phyloP scores from a whole-genome alignment of 2,797 vertebrate species.

The Chrysocyon brachyurus region DNA sequence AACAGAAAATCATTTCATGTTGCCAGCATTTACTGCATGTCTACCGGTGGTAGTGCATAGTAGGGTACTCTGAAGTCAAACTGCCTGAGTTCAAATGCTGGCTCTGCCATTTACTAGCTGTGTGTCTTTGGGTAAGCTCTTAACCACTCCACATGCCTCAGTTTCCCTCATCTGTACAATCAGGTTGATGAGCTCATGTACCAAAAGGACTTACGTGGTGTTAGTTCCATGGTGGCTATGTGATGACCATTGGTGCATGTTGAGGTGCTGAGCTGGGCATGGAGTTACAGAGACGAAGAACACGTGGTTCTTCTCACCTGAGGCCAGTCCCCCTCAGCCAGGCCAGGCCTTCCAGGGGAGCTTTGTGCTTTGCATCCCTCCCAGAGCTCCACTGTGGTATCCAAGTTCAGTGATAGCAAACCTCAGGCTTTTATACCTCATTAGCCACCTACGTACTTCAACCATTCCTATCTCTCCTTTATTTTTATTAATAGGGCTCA shows the following conservation, averaged over 20 bases:
- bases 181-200: not conserved
- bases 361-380: not conserved
- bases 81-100: not conserved
- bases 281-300: not conserved
- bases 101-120: not conserved
- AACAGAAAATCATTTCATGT: not conserved
- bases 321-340: not conserved
- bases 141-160: not conserved
- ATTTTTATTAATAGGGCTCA: not conserved
- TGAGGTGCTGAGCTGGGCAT: not conserved
- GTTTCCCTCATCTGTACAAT: not conserved
- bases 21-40: not conserved
- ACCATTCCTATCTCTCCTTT: not conserved
- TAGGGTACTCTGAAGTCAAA: not conserved
- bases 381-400: not conserved
- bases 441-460: too few relatives aligned
- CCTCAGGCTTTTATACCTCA: not conserved
- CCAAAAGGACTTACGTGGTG: not conserved
- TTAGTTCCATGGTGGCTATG: accelerated
- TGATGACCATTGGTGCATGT: accelerated
- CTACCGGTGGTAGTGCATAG: not conserved
- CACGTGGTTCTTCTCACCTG: too few relatives aligned
- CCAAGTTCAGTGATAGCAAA: not conserved
- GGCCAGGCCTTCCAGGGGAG: not conserved
- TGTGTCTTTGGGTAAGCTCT: not conserved